Evolutionary conservation across 2,888 invertebrate species (phyloP).

Genomic region (Cerastis leucographa): DNA sequence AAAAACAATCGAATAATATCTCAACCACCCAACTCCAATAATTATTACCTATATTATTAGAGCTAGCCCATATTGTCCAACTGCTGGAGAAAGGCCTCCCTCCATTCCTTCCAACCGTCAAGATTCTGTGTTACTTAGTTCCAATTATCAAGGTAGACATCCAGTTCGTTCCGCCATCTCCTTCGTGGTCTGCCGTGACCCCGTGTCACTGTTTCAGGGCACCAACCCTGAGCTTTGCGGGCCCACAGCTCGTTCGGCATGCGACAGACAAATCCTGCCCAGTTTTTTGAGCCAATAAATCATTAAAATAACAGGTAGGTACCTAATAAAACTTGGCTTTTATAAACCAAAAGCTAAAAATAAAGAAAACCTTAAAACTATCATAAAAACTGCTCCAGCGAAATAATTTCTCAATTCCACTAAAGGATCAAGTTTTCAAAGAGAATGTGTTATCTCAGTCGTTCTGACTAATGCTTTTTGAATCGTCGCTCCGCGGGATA

Average conservation of each 20-base stretch:
- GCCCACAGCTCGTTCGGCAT: no score
- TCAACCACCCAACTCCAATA: background rate
- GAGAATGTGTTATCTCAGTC: conserved; percentile 80
- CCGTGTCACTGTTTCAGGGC: no score
- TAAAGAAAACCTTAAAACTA: conserved; percentile 53
- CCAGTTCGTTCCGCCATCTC: no score
- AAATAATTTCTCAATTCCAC: conserved; percentile 71
- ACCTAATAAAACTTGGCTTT: conserved; percentile 21
- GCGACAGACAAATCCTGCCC: no score
- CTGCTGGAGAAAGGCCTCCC: no score
- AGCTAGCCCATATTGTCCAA: no score
- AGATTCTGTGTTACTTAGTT: no score
- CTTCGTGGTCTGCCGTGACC: no score
- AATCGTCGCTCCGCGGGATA: conserved; percentile 75
- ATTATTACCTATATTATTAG: no score
- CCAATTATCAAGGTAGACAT: no score
- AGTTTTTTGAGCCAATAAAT: conserved; percentile 8
- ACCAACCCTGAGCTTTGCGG: no score
- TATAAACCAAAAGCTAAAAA: conserved; percentile 23
- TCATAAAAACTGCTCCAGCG: conserved; percentile 59
- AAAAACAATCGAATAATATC: background rate
- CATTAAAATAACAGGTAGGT: conserved; percentile 10
- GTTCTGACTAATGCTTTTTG: conserved; percentile 77
- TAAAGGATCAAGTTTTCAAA: conserved; percentile 75
- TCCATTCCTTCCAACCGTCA: no score